A percentile compares a stretch with the other conserved stretches of the same genome.
phyloP scores from a whole-genome alignment of 2,888 invertebrate genomes.

The Lithophane semibrunnea region DNA sequence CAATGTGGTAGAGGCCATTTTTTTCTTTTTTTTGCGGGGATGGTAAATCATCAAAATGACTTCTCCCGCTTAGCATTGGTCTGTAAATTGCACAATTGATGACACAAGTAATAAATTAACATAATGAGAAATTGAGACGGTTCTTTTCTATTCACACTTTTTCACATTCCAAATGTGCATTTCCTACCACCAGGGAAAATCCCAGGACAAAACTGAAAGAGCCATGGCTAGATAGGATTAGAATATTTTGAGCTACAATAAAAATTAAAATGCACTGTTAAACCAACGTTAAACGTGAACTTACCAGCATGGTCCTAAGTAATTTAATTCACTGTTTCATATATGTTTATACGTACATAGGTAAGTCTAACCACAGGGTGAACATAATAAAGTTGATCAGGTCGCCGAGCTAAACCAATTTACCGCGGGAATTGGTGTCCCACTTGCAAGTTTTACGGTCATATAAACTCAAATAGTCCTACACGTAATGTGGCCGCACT shows the following conservation, averaged over 20 bases:
- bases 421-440: constrained; percentile 78
- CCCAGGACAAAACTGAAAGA: neutral
- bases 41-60: no score
- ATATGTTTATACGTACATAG: constrained; percentile 19
- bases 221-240: neutral
- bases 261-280: neutral
- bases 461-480: constrained; percentile 74
- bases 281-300: constrained; percentile 1
- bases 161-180: neutral
- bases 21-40: no score
- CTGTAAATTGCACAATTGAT: neutral
- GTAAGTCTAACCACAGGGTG: constrained; percentile 17
- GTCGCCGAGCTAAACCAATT: constrained; percentile 76
- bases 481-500: constrained; percentile 57
- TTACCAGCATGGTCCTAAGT: constrained; percentile 8
- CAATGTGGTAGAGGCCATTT: no score
- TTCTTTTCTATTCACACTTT: neutral
- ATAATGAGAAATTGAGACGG: neutral
- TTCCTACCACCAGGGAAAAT: neutral
- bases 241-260: neutral
- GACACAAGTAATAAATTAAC: neutral
- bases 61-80: neutral
- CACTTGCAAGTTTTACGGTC: constrained; percentile 78
- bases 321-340: constrained; percentile 16
- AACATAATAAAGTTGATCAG: constrained; percentile 62